These are phyloP conservation scores for Magallana gigas DNA, from an alignment of 1,140 invertebrate species.

Conservation along the genomic window DNA sequence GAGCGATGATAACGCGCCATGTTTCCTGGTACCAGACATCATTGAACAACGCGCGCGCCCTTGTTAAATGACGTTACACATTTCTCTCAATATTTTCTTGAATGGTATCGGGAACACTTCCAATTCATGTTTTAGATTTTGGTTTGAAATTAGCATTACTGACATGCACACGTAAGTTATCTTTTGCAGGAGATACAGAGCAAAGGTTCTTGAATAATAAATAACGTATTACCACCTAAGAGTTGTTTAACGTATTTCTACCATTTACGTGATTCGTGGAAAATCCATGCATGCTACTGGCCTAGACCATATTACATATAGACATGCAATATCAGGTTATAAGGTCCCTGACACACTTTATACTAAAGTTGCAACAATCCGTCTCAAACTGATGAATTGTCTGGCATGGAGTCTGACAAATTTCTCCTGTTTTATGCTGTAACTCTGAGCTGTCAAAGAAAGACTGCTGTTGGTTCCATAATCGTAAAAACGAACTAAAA, in stretches of 20 bases:
- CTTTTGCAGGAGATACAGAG: too few relatives aligned
- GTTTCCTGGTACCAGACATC: background rate
- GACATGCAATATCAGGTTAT: too few relatives aligned
- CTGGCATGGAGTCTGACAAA: too few relatives aligned
- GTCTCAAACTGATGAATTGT: too few relatives aligned
- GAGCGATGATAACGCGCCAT: background rate
- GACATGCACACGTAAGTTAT: background rate
- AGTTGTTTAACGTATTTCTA: background rate
- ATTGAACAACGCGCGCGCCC: constrained; percentile 14
- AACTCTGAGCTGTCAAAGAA: too few relatives aligned
- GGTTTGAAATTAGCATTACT: background rate
- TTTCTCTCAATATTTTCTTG: too few relatives aligned
- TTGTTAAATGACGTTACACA: background rate
- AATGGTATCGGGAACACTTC: background rate
- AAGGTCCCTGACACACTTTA: too few relatives aligned
- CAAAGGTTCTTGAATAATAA: background rate
- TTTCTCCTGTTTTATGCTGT: too few relatives aligned
- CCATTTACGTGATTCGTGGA: background rate
- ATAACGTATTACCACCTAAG: background rate
- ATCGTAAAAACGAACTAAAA: too few relatives aligned
- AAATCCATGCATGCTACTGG: background rate
- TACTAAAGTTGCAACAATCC: too few relatives aligned
- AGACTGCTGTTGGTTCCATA: too few relatives aligned
- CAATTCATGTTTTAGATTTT: background rate
- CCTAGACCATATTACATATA: background rate